These are phyloP conservation scores for Schmidtea mediterranea DNA, from an alignment of 1,140 invertebrate species.

Conservation along the genomic window DNA sequence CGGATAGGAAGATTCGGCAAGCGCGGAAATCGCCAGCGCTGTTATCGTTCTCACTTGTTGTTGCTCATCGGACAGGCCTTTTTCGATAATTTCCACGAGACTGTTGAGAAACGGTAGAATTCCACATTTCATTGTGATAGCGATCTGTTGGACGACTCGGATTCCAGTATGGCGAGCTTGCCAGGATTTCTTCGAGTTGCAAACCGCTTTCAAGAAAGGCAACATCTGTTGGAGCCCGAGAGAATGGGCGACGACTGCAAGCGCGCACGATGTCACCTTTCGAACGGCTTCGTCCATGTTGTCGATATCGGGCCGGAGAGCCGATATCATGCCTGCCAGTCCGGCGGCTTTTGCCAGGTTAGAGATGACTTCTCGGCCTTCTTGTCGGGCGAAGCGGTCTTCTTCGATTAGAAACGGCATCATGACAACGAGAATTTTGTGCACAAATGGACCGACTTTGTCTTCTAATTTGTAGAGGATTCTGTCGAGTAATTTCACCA, in stretches of 20 bases:
- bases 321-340: no score
- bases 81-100: slow-evolving; percentile 95
- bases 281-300: slow-evolving; percentile 98
- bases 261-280: slow-evolving; percentile 91
- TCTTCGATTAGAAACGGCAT: no score
- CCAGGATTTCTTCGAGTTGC: slow-evolving; percentile 96
- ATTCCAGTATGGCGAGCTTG: slow-evolving; percentile 94
- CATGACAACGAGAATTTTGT: no score
- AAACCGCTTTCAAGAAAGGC: slow-evolving; percentile 94
- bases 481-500: no score
- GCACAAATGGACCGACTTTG: no score
- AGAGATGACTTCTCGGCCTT: no score
- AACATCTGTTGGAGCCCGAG: slow-evolving; percentile 84
- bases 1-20: slow-evolving; percentile 78
- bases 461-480: no score
- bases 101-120: slow-evolving; percentile 90
- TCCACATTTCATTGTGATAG: slow-evolving; percentile 96
- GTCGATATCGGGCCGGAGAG: slow-evolving; percentile 6
- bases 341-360: no score
- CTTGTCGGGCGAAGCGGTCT: no score
- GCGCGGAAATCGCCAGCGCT: slow-evolving; percentile 78
- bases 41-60: slow-evolving; percentile 74
- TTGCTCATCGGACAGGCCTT: slow-evolving; percentile 47
- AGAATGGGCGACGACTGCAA: slow-evolving; percentile 93
- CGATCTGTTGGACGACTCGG: slow-evolving; percentile 98